Percentiles rank a stretch among this genome's conserved stretches.
phyloP scores from a whole-genome alignment of 2,888 invertebrate genomes.

The Melanchra persicariae region DNA sequence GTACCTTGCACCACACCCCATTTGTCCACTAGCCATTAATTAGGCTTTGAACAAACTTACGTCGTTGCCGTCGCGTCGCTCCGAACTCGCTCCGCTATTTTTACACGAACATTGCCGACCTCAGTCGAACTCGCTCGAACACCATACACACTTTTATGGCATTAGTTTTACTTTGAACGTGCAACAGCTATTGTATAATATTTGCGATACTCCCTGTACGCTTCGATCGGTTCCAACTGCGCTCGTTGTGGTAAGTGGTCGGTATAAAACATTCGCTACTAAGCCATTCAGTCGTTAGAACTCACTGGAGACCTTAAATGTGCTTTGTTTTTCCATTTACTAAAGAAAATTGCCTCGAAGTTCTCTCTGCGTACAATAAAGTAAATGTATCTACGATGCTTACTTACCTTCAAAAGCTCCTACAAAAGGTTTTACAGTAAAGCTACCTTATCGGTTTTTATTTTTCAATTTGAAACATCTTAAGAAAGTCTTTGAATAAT shows the following conservation, averaged over 20 bases:
- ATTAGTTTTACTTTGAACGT: conserved; percentile 25
- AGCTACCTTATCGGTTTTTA: conserved; percentile 6
- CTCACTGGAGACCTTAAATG: conserved; percentile 47
- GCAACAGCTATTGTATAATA: conserved; percentile 23
- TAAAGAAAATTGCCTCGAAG: conserved; percentile 31
- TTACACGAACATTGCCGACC: conserved; percentile 18
- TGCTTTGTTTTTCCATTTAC: conserved; percentile 55
- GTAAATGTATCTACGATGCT: conserved; percentile 22
- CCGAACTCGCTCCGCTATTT: conserved; percentile 21
- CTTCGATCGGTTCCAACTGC: conserved; percentile 14
- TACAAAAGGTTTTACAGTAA: conserved; percentile 3
- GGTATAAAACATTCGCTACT: conserved; percentile 29
- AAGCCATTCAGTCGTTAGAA: conserved; percentile 50
- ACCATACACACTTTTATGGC: conserved; percentile 28
- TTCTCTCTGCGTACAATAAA: conserved; percentile 23
- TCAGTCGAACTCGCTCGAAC: conserved; percentile 12
- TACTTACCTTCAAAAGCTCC: conserved; percentile 16
- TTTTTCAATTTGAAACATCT: conserved; percentile 30
- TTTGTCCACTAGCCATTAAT: conserved; percentile 65
- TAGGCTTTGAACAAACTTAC: conserved; percentile 69
- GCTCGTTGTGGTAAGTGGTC: conserved; percentile 28
- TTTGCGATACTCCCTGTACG: conserved; percentile 10
- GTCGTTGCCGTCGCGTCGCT: conserved; percentile 26
- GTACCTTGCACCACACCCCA: conserved; percentile 23
- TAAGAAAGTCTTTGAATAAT: conserved; percentile 19